Percentiles rank a stretch among this genome's conserved stretches.
These are phyloP conservation scores for Andrena marginata DNA, from an alignment of 2,888 invertebrate species.

Conservation along the genomic window DNA sequence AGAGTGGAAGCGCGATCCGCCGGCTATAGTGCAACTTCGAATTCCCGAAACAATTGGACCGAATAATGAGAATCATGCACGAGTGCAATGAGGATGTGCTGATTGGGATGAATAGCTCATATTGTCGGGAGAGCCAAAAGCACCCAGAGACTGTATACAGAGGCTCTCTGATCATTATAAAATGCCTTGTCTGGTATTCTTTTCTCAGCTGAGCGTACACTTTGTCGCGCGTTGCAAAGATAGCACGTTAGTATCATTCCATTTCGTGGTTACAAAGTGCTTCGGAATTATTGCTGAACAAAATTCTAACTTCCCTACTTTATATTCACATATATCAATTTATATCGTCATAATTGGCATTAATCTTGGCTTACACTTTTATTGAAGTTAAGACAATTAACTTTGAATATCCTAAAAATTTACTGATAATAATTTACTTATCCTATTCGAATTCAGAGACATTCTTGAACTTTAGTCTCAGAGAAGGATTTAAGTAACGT, in stretches of 20 bases:
- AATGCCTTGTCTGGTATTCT: conserved; percentile 52
- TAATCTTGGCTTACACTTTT: conserved; percentile 17
- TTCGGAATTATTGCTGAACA: not conserved
- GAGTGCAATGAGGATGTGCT: conserved; percentile 83
- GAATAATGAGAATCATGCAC: conserved; percentile 79
- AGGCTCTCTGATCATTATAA: conserved; percentile 57
- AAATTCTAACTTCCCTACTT: not conserved
- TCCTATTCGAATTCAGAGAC: not conserved
- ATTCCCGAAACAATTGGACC: conserved; percentile 79
- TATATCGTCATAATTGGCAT: not conserved
- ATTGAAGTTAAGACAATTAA: conserved; percentile 22
- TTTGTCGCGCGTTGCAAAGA: conserved; percentile 26
- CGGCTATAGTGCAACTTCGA: conserved; percentile 60
- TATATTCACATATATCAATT: not conserved
- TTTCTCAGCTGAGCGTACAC: conserved; percentile 33
- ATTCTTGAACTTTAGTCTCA: not conserved
- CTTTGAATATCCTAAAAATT: conserved; percentile 38
- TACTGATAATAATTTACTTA: conserved; percentile 23
- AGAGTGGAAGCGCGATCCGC: conserved; percentile 20
- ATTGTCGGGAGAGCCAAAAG: conserved; percentile 78
- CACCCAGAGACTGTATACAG: conserved; percentile 61
- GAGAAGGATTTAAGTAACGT: too few species aligned
- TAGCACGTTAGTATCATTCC: conserved; percentile 11
- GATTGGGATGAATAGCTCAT: conserved; percentile 83
- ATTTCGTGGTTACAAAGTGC: not conserved